phyloP scores from a whole-genome alignment of 2,888 invertebrate species.

The Parnassius glacialis region DNA sequence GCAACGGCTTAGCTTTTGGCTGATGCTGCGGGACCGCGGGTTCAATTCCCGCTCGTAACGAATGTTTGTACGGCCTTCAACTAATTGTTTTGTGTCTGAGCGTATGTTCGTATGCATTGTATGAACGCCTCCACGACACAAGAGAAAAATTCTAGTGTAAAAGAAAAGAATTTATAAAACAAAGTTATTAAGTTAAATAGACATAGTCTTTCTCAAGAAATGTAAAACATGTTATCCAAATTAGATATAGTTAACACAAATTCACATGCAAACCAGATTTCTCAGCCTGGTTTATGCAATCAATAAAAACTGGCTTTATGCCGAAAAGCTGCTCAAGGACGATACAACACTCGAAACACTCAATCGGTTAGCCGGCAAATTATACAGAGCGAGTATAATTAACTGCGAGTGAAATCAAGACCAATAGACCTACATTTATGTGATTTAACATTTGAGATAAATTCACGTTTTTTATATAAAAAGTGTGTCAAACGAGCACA shows the following conservation, averaged over 20 bases:
- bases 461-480: too few relatives aligned
- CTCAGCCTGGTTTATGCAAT: slow-evolving; percentile 6
- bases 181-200: too few relatives aligned
- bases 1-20: too few relatives aligned
- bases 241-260: neutral
- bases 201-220: neutral
- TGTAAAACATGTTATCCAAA: neutral
- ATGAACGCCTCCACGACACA: too few relatives aligned
- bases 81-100: too few relatives aligned
- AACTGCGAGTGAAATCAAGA: slow-evolving; percentile 1
- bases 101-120: too few relatives aligned
- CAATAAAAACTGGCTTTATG: slow-evolving; percentile 22
- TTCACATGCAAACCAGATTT: slow-evolving; percentile 2
- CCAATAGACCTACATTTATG: neutral
- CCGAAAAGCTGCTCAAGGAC: slow-evolving; percentile 26
- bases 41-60: too few relatives aligned
- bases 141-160: too few relatives aligned
- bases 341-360: slow-evolving; percentile 13
- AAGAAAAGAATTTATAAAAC: too few relatives aligned
- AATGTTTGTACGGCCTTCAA: too few relatives aligned
- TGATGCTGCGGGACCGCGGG: too few relatives aligned
- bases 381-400: slow-evolving; percentile 11
- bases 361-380: slow-evolving; percentile 15
- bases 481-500: too few relatives aligned
- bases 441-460: neutral